A percentile compares a stretch with the other conserved stretches of the same genome.
These are phyloP conservation scores for Menura novaehollandiae DNA, from an alignment of 2,113 vertebrate species.

Conservation along the genomic window DNA sequence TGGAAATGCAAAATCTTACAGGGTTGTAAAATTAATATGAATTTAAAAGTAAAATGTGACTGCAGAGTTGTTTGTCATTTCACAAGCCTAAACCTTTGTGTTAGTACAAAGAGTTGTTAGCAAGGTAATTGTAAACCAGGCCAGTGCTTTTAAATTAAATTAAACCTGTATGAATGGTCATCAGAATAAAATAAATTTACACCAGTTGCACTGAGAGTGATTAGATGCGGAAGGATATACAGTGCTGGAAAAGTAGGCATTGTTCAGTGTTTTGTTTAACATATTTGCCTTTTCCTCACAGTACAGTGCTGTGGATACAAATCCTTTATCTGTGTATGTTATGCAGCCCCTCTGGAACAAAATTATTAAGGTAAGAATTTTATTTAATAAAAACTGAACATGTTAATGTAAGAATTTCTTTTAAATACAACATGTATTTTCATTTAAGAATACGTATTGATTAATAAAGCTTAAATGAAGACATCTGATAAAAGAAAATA, in stretches of 20 bases:
- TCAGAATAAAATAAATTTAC: neutral
- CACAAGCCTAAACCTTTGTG: neutral
- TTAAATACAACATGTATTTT: neutral
- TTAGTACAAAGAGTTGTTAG: neutral
- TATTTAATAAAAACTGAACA: neutral
- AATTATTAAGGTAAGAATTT: constrained; percentile 67
- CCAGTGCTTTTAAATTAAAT: neutral
- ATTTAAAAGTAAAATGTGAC: neutral
- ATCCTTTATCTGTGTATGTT: constrained; percentile 68
- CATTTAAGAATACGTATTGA: neutral
- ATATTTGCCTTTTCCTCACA: constrained; percentile 19
- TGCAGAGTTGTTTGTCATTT: neutral
- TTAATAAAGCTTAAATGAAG: neutral
- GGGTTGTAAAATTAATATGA: neutral
- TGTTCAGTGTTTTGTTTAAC: neutral
- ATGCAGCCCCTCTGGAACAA: constrained; percentile 72
- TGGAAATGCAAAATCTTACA: neutral
- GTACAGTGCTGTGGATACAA: constrained; percentile 75
- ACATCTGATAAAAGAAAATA: neutral
- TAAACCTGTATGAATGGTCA: neutral
- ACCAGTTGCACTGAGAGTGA: neutral
- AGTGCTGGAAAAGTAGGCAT: neutral
- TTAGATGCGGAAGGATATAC: neutral
- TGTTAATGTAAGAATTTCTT: neutral
- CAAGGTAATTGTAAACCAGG: neutral